Evolutionary conservation across 2,113 vertebrate genomes (phyloP), one percentile per base, ranked within the genome.

Genomic region (Sinocyclocheilus anshuiensis): DNA sequence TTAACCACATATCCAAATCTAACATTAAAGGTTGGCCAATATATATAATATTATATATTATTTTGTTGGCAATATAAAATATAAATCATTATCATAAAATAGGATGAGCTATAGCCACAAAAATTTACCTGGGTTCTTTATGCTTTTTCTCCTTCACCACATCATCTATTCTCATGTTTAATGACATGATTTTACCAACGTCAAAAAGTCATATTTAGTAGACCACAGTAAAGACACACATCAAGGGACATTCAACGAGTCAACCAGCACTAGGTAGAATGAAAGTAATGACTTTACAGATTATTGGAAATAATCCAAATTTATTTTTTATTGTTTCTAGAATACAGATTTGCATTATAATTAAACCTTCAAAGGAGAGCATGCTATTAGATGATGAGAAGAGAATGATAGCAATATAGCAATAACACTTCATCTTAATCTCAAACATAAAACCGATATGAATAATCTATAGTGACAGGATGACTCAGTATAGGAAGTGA

Each of bases 401-500:
- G 74, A 48, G n/a, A 26, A 16, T 42, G 42, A 76, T 5, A 24
- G 12, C 81, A 77, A 72, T 65, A 76, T 5, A 24, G 12, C 81
- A 77, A 72, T 65, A 61, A 87, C 75, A 90, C 63, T 83, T 91
- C 86, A 33, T 50, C 74, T 77, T 88, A 89, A 89, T 90, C 84
- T 84, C 84, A 57, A 24, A 77, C 87, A 90, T 88, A 75, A 90
- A 89, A 89, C 88, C 42, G 90, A 87, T 59, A 88, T 78, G 87
- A 89, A 83, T 91, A 83, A 93, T 93, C 88, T 84, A 81, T 79
- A 84, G 86, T 74, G 91, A 87, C 84, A 92, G 48, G 86, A 63
- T 39, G 33, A 74, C 72, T 86, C 69, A 59, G 79, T 85, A 77
- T 77, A 61, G 79, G 84, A 78, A 53, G 74, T 13, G 55, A 76